These are phyloP conservation scores for Trachelus troglodyta DNA, from an alignment of 2,888 invertebrate species.

Conservation along the genomic window DNA sequence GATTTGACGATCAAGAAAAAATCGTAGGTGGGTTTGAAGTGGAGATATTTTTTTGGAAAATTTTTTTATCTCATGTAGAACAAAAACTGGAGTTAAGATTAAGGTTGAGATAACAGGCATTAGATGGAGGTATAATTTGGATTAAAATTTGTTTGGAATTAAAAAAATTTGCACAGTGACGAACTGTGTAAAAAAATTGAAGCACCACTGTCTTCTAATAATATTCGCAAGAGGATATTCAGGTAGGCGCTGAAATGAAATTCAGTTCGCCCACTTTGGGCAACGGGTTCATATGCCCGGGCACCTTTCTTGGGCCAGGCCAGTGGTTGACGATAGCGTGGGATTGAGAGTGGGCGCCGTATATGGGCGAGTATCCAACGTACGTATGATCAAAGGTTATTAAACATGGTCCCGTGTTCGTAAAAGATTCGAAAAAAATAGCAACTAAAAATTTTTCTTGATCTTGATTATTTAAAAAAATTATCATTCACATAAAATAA, in stretches of 20 bases:
- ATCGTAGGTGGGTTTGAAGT: too few relatives aligned
- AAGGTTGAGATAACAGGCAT: too few relatives aligned
- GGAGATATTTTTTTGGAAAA: not conserved
- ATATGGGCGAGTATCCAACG: not conserved
- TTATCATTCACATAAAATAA: not conserved
- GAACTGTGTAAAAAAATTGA: not conserved
- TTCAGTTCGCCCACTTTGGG: conserved; percentile 4
- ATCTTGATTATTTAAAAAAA: not conserved
- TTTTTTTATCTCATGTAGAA: not conserved
- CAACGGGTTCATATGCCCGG: not conserved
- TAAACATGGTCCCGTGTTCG: not conserved
- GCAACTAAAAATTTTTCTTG: not conserved
- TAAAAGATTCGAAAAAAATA: not conserved
- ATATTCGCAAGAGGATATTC: not conserved
- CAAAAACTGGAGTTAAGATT: not conserved
- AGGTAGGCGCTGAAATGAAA: not conserved
- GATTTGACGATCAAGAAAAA: too few relatives aligned
- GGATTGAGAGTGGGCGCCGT: not conserved
- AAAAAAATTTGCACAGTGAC: not conserved
- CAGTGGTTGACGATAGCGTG: not conserved
- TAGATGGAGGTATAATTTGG: not conserved
- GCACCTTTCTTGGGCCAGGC: not conserved
- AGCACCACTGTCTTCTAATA: not conserved
- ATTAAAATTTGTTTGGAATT: not conserved
- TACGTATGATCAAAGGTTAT: not conserved